Percentiles rank a stretch among this genome's conserved stretches.
Evolutionary conservation across 1,140 invertebrate species (phyloP).

Genomic region (Thaumetopoea pityocampa): DNA sequence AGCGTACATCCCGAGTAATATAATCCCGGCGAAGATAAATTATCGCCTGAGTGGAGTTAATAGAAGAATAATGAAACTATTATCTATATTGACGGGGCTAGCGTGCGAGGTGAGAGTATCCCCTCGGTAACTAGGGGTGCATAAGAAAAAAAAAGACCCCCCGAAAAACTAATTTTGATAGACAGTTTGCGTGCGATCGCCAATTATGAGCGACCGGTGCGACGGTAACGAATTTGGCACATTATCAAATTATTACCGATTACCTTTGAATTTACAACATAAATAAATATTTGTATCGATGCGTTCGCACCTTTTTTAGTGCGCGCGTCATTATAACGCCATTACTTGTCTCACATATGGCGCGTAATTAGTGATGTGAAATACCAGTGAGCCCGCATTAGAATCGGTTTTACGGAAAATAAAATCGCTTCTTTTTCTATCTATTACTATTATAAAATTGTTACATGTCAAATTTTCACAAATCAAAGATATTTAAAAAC

Average conservation of each 20-base stretch:
- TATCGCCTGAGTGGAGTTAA: slow-evolving; percentile 61
- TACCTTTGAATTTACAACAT: slow-evolving; percentile 41
- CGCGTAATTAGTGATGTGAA: slow-evolving; percentile 14
- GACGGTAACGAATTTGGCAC: slow-evolving; percentile 57
- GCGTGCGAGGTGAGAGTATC: slow-evolving; percentile 46
- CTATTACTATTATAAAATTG: too few relatives aligned
- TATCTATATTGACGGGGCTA: slow-evolving; percentile 56
- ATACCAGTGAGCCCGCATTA: neutral
- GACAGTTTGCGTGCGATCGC: slow-evolving; percentile 64
- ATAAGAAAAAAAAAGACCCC: slow-evolving; percentile 52
- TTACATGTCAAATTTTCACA: too few relatives aligned
- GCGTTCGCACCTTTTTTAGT: slow-evolving; percentile 54
- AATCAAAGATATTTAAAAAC: too few relatives aligned
- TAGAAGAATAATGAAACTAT: slow-evolving; percentile 74
- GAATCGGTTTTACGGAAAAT: too few relatives aligned
- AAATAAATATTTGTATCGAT: slow-evolving; percentile 36
- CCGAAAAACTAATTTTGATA: slow-evolving; percentile 68
- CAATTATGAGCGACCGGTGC: slow-evolving; percentile 44
- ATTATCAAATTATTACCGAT: slow-evolving; percentile 54
- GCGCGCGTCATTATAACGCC: slow-evolving; percentile 50
- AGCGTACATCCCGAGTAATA: slow-evolving; percentile 9
- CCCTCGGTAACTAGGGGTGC: slow-evolving; percentile 45
- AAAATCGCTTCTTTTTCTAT: too few relatives aligned
- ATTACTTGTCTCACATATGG: slow-evolving; percentile 33
- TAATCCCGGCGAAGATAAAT: slow-evolving; percentile 29